Percentiles rank a stretch among this genome's conserved stretches.
phyloP scores from a whole-genome alignment of 1,140 invertebrate species.

The Aphidius ervi region DNA sequence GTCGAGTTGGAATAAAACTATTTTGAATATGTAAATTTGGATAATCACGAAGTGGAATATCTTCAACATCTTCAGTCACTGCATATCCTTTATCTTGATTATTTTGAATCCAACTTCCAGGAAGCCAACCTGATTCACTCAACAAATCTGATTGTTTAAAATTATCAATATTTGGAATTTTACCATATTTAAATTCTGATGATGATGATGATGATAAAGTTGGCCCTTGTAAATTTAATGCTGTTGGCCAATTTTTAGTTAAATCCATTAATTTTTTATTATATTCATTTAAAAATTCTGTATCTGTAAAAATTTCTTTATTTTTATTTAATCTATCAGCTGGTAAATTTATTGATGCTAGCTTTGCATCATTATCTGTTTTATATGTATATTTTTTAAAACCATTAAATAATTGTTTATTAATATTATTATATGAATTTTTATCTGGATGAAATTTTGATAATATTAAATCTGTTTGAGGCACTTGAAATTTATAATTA shows the following conservation, averaged over 20 bases:
- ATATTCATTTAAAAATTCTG: constrained; percentile 9
- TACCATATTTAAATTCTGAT: not conserved
- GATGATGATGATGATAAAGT: not conserved
- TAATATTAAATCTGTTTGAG: not conserved
- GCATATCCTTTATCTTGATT: constrained; percentile 6
- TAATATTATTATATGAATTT: no score
- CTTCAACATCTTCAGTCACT: constrained; percentile 16
- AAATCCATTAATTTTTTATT: constrained; percentile 16
- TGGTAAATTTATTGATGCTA: not conserved
- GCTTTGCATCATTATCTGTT: not conserved
- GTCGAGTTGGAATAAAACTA: no score
- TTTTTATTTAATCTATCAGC: not conserved
- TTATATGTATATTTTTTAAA: no score
- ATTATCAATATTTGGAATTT: not conserved
- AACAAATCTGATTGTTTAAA: no score
- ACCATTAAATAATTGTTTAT: no score
- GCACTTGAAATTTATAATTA: constrained; percentile 3
- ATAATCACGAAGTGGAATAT: constrained; percentile 1
- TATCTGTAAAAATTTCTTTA: constrained; percentile 5
- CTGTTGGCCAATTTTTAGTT: constrained; percentile 4
- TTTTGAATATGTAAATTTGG: no score
- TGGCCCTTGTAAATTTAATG: not conserved
- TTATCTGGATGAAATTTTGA: not conserved
- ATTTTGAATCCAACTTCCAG: no score
- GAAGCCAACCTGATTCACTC: no score